Base-by-base conservation (phyloP, 2,797 vertebrate genomes). In the Picus viridis region DNA sequence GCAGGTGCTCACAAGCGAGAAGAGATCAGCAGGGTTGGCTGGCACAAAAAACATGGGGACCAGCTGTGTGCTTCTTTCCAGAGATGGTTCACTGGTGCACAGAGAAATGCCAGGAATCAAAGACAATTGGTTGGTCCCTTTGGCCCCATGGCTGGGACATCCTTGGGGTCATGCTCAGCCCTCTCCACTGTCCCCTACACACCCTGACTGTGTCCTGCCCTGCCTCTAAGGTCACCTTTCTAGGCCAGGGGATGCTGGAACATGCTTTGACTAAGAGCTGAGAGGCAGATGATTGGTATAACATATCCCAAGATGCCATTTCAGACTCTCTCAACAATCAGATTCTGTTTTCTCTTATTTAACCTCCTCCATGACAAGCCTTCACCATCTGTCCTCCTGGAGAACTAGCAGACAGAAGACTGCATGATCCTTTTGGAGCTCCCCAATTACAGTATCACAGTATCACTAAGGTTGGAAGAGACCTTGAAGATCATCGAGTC, bases 101-200 rank as follows among this genome's bases (percentile, higher is more conserved):
- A 1, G 4, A 30, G 39, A 59, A 62, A 27, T 22, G 32, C 4
- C 30, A 26, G 71, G 51, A 51, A 54, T 36, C 5, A 9, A 69
- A 56, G 24, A 12, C 56, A 32, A 65, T 7, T 11, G 14, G 10
- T 29, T 16, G 14, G 2, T 8, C 7, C 65, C 0, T 0, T 12
- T 43, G 59, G 65, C 29, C 13, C 22, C 26, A 10, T 5, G 39
- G 9, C 39, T 32, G 39, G 41, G 34, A 27, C 58, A 17, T 59
- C 45, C 51, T 7, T 0, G 8, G n/a, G n/a, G 4, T 26, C n/a
- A 16, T 0, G 10, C 54, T 70, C 54, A 65, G 57, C 18, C 8
- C 53, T 39, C 83, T 32, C 65, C 59, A 65, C 22, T n/a, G 63
- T 41, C 32, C 26, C 12, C 8, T 10, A 72, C 49, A 18, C 22